Percentiles rank a stretch among this genome's conserved stretches.
phyloP scores from a whole-genome alignment of 2,797 vertebrate genomes.

The Rhinella marina region DNA sequence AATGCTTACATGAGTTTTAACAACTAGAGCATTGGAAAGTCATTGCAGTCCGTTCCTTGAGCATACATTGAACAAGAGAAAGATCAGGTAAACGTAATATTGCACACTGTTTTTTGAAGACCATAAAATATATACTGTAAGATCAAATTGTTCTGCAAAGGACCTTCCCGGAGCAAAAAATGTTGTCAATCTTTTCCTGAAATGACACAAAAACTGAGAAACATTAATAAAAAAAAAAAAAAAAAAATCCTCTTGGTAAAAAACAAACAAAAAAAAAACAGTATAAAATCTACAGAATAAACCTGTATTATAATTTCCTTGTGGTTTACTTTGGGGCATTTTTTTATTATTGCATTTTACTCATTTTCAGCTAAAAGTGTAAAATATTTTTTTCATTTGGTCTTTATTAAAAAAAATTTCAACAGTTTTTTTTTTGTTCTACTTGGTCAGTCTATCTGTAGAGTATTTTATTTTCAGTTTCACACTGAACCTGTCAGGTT shows the following conservation, averaged over 20 bases:
- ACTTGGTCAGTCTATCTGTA: too few relatives aligned
- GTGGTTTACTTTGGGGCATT: too few relatives aligned
- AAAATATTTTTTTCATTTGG: too few relatives aligned
- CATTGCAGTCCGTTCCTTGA: background rate
- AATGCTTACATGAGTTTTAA: background rate
- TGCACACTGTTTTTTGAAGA: background rate
- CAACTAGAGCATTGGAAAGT: background rate
- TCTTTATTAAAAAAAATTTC: too few relatives aligned
- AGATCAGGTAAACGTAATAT: background rate
- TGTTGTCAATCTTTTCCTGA: background rate
- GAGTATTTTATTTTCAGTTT: too few relatives aligned
- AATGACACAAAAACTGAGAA: background rate
- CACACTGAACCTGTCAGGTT: too few relatives aligned
- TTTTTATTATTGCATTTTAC: too few relatives aligned
- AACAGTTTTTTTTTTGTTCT: too few relatives aligned
- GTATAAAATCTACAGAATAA: conserved; percentile 18
- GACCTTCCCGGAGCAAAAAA: background rate
- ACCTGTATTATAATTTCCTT: background rate
- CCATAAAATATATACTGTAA: conserved; percentile 6
- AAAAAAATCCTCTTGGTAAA: background rate
- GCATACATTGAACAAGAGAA: background rate
- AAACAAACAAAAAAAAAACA: too few relatives aligned
- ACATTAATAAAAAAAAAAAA: background rate
- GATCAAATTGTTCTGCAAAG: conserved; percentile 1
- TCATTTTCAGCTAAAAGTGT: too few relatives aligned